Conservation (phyloP, 2,888 invertebrate species). For the Archaeoteleia sp. region DNA sequence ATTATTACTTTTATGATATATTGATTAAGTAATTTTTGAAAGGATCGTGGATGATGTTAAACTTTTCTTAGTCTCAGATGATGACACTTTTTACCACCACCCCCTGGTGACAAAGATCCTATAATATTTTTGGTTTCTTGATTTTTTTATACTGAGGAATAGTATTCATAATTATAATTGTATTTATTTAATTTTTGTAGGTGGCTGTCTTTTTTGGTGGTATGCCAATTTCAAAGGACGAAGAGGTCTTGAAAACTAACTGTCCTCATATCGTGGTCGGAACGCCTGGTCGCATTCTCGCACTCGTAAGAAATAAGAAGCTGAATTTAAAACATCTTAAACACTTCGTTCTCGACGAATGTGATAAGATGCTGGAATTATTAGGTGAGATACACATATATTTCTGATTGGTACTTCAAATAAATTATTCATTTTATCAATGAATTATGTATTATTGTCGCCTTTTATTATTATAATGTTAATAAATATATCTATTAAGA, state of each 20-base stretch:
- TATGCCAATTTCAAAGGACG: conserved; percentile 96
- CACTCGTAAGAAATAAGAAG: conserved; percentile 93
- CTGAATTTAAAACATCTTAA: conserved; percentile 96
- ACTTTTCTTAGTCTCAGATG: conserved; percentile 59
- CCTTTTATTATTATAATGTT: too few species aligned
- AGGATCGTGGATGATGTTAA: conserved; percentile 59
- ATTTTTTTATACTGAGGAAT: too few species aligned
- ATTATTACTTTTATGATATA: too few species aligned
- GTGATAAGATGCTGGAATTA: conserved; percentile 99
- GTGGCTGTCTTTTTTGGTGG: conserved; percentile 99
- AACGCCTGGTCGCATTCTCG: conserved; percentile 97
- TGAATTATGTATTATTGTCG: too few species aligned
- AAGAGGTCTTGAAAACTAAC: conserved; percentile 95
- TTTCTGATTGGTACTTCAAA: too few species aligned
- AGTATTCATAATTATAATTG: too few species aligned
- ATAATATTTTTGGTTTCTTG: too few species aligned
- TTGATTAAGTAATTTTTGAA: too few species aligned
- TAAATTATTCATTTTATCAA: too few species aligned
- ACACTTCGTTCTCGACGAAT: conserved; percentile 99
- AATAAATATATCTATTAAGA: too few species aligned
- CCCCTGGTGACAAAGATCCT: conserved; percentile 65
- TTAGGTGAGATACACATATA: conserved; percentile 84
- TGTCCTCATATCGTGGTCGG: conserved; percentile 99
- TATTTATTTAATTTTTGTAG: conserved; percentile 58
- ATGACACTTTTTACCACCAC: conserved; percentile 66